These are phyloP conservation scores for Furcula furcula DNA, from an alignment of 2,888 invertebrate genomes.

Conservation along the genomic window DNA sequence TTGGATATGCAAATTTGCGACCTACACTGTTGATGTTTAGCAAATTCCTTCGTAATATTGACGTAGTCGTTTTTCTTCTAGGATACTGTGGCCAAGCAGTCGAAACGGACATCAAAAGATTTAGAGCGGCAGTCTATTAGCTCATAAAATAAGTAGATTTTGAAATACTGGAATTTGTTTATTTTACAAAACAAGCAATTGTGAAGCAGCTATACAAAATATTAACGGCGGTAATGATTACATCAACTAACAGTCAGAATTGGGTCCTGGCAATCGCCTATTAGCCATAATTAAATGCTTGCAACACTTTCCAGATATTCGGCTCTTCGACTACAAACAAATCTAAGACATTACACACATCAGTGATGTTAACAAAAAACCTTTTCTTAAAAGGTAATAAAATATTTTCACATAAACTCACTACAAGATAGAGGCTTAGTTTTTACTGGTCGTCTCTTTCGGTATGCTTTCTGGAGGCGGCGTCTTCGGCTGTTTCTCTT, in stretches of 20 bases:
- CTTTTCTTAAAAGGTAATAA: conserved; percentile 67
- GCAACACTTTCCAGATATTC: conserved; percentile 32
- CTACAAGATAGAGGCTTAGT: conserved; percentile 48
- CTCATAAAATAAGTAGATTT: conserved; percentile 15
- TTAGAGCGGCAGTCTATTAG: no score
- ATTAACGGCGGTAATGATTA: conserved; percentile 8
- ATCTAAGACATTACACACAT: conserved; percentile 32
- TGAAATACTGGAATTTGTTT: conserved; percentile 58
- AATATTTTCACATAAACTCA: conserved; percentile 57
- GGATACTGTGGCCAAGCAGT: no score
- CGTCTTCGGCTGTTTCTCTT: conserved; percentile 71
- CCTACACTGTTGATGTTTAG: no score
- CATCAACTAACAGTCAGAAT: neutral
- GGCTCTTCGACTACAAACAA: conserved; percentile 35
- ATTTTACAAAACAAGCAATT: conserved; percentile 60
- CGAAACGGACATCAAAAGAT: no score
- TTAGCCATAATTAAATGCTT: conserved; percentile 23
- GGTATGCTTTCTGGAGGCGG: conserved; percentile 52
- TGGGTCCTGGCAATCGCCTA: conserved; percentile 5
- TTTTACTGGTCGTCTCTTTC: conserved; percentile 49
- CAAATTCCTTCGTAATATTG: no score
- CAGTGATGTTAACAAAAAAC: conserved; percentile 45
- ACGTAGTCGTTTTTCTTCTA: no score
- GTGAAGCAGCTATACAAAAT: conserved; percentile 37
- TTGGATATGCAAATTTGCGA: no score